phyloP scores from a whole-genome alignment of 2,797 vertebrate genomes.

The Salarias fasciatus region DNA sequence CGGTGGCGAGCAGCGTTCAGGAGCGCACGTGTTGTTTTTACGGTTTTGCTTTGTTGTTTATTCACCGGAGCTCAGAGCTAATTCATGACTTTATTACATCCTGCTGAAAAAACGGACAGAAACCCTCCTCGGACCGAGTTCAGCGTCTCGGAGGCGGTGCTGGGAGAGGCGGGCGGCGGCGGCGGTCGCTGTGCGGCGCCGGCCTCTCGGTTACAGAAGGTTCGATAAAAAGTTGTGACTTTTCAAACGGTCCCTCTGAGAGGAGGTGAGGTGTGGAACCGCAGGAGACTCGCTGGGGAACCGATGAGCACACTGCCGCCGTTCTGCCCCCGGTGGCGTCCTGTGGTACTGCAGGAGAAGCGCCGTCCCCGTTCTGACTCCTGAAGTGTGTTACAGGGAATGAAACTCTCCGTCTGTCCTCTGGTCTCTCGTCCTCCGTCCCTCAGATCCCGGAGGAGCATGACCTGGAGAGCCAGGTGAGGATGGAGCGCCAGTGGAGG shows the following conservation, averaged over 20 bases:
- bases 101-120: slow-evolving; percentile 1
- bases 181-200: too few relatives aligned
- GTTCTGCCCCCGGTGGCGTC: too few relatives aligned
- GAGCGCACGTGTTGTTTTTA: slow-evolving; percentile 4
- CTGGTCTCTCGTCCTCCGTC: too few relatives aligned
- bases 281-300: too few relatives aligned
- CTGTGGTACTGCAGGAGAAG: too few relatives aligned
- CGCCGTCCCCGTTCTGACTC: too few relatives aligned
- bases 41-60: slow-evolving; percentile 28
- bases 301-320: too few relatives aligned
- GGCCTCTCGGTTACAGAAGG: slow-evolving; percentile 39
- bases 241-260: slow-evolving; percentile 29
- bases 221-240: slow-evolving; percentile 32
- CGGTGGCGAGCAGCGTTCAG: slow-evolving; percentile 11
- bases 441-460: slow-evolving; percentile 95
- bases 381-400: too few relatives aligned
- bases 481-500: slow-evolving; percentile 96
- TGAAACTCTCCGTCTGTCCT: too few relatives aligned
- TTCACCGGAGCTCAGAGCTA: slow-evolving; percentile 4
- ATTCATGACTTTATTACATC: slow-evolving; percentile 27
- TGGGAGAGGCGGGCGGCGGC: too few relatives aligned
- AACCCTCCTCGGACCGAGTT: slow-evolving; percentile 37
- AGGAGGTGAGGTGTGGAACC: slow-evolving; percentile 39
- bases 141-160: slow-evolving; percentile 14
- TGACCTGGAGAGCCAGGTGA: slow-evolving; percentile 94